These are phyloP conservation scores for Symphodus melops DNA, from an alignment of 2,113 vertebrate species.

Conservation along the genomic window DNA sequence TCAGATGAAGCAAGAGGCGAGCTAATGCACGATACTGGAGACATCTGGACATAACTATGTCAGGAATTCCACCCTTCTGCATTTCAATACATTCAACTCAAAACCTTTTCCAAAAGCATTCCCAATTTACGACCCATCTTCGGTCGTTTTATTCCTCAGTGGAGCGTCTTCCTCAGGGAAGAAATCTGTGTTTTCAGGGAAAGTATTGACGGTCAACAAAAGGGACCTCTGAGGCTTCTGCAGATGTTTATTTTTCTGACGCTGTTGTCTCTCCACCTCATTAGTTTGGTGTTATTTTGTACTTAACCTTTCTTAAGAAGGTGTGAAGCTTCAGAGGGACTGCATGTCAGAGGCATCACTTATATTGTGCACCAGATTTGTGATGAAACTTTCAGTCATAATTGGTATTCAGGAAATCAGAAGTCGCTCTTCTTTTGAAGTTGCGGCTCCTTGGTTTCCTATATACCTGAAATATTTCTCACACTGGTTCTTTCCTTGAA, in stretches of 20 bases:
- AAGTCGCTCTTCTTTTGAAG: conserved; percentile 39
- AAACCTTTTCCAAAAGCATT: conserved; percentile 49
- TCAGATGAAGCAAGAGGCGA: conserved; percentile 53
- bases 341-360: conserved; percentile 51
- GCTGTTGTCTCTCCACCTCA: conserved; percentile 40
- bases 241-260: conserved; percentile 35
- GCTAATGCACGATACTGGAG: conserved; percentile 59
- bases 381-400: conserved; percentile 61
- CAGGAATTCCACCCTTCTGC: conserved; percentile 60
- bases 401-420: conserved; percentile 63
- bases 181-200: conserved; percentile 22
- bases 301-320: conserved; percentile 36
- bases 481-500: conserved; percentile 37
- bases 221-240: conserved; percentile 26
- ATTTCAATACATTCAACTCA: conserved; percentile 35
- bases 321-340: conserved; percentile 8
- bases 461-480: conserved; percentile 14
- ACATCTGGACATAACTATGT: conserved; percentile 71
- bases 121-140: conserved; percentile 54
- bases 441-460: conserved; percentile 38
- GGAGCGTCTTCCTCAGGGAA: conserved; percentile 49
- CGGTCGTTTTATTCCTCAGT: conserved; percentile 38
- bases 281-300: conserved; percentile 50
- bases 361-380: conserved; percentile 43
- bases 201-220: conserved; percentile 26